Evolutionary conservation across 2,113 vertebrate genomes (phyloP).

Genomic region (Taxidea taxus): DNA sequence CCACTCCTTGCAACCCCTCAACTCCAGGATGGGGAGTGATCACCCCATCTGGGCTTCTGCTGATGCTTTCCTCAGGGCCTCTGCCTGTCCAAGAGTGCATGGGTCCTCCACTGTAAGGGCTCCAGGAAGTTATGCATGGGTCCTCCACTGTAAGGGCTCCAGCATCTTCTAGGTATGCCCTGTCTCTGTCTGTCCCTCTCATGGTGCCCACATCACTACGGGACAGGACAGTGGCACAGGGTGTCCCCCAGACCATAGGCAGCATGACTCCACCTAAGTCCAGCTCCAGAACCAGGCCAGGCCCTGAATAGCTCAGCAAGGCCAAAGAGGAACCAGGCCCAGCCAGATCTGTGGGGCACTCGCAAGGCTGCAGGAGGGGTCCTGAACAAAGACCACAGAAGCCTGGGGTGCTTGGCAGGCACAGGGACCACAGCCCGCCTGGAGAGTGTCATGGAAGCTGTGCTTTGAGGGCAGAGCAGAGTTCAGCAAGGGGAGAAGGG

Average conservation of each 20-base stretch:
- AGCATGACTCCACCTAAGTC: not conserved
- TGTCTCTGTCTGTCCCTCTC: not conserved
- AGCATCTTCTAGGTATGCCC: not conserved
- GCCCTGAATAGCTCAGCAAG: rapidly evolving
- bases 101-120: not conserved
- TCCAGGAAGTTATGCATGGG: not conserved
- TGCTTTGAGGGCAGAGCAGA: not conserved
- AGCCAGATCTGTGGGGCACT: not conserved
- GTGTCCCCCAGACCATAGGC: not conserved
- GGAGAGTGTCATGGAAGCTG: rapidly evolving
- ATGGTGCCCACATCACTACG: rapidly evolving
- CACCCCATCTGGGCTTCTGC: rapidly evolving
- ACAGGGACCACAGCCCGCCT: not conserved
- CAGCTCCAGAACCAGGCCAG: not conserved
- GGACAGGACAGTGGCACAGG: rapidly evolving
- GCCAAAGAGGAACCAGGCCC: not conserved
- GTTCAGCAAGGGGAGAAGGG: not conserved
- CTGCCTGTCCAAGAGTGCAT: not conserved
- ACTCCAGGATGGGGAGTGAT: not conserved
- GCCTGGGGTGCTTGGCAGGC: not conserved
- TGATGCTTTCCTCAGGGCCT: rapidly evolving
- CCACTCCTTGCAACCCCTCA: rapidly evolving
- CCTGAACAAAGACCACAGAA: not conserved
- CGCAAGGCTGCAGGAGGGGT: not conserved
- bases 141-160: not conserved